Conservation (phyloP, 2,113 vertebrate genomes). For the Chamaea fasciata region DNA sequence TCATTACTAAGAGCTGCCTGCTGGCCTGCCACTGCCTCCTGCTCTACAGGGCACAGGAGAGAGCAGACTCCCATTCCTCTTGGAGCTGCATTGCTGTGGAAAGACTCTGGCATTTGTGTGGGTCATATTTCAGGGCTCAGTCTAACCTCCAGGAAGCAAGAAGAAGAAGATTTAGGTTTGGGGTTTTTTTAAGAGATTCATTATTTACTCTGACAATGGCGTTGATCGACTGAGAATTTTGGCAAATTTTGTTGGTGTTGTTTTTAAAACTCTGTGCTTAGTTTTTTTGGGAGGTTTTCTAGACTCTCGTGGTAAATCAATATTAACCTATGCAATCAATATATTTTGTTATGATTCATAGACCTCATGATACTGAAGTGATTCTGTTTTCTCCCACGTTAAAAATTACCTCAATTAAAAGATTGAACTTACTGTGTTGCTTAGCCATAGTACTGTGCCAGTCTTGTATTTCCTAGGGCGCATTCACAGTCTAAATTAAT, state of each 20-base stretch:
- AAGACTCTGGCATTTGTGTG: neutral
- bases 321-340: neutral
- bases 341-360: neutral
- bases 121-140: neutral
- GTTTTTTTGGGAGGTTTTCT: neutral
- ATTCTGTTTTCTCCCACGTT: neutral
- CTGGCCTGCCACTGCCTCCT: neutral
- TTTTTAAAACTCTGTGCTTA: neutral
- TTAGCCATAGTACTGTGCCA: neutral
- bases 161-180: neutral
- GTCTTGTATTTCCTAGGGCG: neutral
- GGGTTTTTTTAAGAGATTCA: neutral
- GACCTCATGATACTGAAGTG: neutral
- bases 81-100: neutral
- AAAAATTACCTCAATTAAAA: neutral
- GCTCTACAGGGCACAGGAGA: neutral
- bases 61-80: neutral
- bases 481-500: neutral
- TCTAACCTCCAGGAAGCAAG: neutral
- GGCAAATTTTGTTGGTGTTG: neutral
- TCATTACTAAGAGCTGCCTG: neutral
- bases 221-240: conserved; percentile 7
- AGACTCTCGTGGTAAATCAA: neutral
- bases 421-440: neutral
- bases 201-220: neutral